Evolutionary conservation across 2,888 invertebrate genomes (phyloP).

Genomic region (Anodontia alba): DNA sequence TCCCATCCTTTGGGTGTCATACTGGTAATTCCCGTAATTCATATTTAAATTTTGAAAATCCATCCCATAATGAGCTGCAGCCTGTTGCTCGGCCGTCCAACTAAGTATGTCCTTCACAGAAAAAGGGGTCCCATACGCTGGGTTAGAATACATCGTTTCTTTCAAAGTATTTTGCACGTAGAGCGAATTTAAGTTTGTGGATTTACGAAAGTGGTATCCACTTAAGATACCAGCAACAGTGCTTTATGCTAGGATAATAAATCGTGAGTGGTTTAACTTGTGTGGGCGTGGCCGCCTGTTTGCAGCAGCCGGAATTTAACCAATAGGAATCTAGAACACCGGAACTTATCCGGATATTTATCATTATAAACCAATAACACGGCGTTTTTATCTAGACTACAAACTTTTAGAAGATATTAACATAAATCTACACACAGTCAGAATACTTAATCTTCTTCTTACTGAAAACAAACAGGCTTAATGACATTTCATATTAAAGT

Average conservation of each 20-base stretch:
- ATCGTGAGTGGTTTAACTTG: conserved; percentile 61
- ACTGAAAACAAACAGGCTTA: conserved; percentile 7
- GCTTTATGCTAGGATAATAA: conserved; percentile 62
- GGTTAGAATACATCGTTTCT: conserved; percentile 64
- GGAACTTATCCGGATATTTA: conserved; percentile 6
- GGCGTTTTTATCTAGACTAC: neutral
- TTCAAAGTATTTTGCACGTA: conserved; percentile 34
- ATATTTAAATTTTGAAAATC: conserved; percentile 60
- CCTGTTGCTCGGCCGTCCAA: conserved; percentile 54
- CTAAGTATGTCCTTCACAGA: conserved; percentile 65
- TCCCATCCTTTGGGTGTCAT: conserved; percentile 52
- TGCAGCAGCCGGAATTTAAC: neutral
- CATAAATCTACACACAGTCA: neutral
- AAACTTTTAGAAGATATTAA: too few species aligned
- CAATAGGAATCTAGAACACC: neutral
- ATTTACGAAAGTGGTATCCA: conserved; percentile 63
- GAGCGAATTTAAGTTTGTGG: conserved; percentile 62
- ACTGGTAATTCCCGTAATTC: conserved; percentile 60
- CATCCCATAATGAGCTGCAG: conserved; percentile 62
- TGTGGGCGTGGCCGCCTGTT: conserved; percentile 1
- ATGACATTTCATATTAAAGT: conserved; percentile 8
- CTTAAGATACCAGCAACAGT: conserved; percentile 63
- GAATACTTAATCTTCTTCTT: neutral
- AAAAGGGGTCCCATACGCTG: conserved; percentile 63
- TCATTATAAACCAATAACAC: neutral